Percentiles rank a stretch among this genome's conserved stretches.
Conservation (phyloP, 2,888 invertebrate genomes). For the Poecilobothrus nobilitatus region DNA sequence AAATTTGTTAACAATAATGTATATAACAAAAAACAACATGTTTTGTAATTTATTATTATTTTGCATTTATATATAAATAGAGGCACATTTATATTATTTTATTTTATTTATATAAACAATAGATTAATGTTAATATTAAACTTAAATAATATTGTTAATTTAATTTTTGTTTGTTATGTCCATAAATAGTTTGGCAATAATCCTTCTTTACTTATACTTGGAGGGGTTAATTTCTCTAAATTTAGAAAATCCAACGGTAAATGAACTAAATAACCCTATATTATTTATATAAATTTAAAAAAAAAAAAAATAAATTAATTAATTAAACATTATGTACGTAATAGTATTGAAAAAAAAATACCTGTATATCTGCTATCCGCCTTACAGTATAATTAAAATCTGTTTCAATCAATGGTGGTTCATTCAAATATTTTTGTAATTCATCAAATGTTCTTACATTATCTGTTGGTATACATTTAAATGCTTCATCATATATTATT, state of each 20-base stretch:
- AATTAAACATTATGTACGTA: not conserved
- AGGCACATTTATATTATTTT: not conserved
- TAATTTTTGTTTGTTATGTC: constrained; percentile 52
- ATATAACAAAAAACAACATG: no score
- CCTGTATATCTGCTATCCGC: constrained; percentile 65
- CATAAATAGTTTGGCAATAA: constrained; percentile 88
- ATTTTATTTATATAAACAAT: not conserved
- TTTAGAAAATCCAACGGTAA: constrained; percentile 84
- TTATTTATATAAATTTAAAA: constrained; percentile 17
- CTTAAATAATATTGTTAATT: not conserved
- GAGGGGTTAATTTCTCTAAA: constrained; percentile 76
- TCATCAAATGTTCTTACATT: constrained; percentile 67
- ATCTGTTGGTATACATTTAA: constrained; percentile 84
- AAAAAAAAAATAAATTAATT: not conserved
- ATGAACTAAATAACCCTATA: constrained; percentile 75
- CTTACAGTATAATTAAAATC: constrained; percentile 65
- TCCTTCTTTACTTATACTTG: constrained; percentile 76
- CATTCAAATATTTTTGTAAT: constrained; percentile 66
- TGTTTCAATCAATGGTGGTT: constrained; percentile 60
- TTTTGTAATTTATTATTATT: no score
- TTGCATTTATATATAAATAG: not conserved
- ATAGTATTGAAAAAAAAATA: constrained; percentile 34
- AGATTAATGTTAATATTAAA: not conserved
- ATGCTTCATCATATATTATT: constrained; percentile 83
- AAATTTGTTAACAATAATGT: no score